Conservation (phyloP, 1,140 invertebrate genomes). For the Drosophila prosaltans region DNA sequence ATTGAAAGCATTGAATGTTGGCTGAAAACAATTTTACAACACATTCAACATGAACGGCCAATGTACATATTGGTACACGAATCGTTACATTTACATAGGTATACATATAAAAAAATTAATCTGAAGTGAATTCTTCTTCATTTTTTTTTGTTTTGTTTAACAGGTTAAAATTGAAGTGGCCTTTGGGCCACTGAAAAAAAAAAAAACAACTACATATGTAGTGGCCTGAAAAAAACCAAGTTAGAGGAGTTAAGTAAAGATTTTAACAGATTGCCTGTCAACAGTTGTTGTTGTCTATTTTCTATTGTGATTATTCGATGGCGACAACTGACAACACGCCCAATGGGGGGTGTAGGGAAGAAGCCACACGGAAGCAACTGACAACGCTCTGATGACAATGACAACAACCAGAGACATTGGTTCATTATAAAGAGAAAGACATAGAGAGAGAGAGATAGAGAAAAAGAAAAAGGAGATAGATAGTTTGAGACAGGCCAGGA, state of each 20-base stretch:
- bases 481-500: conserved; percentile 42
- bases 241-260: not conserved
- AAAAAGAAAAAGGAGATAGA: not conserved
- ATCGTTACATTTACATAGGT: not conserved
- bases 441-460: not conserved
- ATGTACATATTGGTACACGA: conserved; percentile 12
- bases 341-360: conserved; percentile 35
- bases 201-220: too few species aligned
- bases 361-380: conserved; percentile 59
- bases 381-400: conserved; percentile 34
- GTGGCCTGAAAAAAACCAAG: too few species aligned
- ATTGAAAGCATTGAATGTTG: conserved; percentile 64
- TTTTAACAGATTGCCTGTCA: conserved; percentile 49
- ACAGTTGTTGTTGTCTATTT: conserved; percentile 57
- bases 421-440: conserved; percentile 11
- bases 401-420: conserved; percentile 8
- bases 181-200: not conserved
- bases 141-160: not conserved
- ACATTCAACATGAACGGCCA: conserved; percentile 27
- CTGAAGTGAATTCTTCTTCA: not conserved
- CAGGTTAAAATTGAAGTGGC: not conserved
- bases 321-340: conserved; percentile 52
- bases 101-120: not conserved
- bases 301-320: conserved; percentile 77
- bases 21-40: conserved; percentile 33